Conservation (phyloP, 2,888 invertebrate genomes). For the Ormia ochracea region DNA sequence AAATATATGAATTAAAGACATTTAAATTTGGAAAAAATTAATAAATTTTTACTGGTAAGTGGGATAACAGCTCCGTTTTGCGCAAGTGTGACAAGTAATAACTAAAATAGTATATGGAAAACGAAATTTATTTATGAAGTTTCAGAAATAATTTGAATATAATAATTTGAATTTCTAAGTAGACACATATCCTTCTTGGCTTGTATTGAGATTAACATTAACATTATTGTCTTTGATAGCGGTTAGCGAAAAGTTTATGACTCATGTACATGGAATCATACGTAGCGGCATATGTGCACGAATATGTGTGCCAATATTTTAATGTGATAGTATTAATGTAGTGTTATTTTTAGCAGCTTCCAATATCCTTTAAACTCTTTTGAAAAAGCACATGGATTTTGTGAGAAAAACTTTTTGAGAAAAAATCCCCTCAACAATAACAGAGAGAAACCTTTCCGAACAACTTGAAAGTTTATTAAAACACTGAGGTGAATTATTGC, state of each 20-base stretch:
- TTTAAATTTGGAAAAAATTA: no score
- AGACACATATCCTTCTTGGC: neutral
- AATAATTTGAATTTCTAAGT: no score
- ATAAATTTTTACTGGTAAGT: no score
- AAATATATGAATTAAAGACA: no score
- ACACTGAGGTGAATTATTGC: constrained; percentile 44
- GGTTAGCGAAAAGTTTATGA: neutral
- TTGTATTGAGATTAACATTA: neutral
- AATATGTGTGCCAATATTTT: neutral
- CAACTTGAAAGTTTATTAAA: neutral
- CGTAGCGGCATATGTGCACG: neutral
- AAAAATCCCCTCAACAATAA: neutral
- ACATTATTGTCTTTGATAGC: neutral
- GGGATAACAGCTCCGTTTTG: no score
- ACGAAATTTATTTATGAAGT: no score
- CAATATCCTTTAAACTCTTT: constrained; percentile 7
- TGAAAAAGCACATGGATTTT: constrained; percentile 59
- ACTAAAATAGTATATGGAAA: no score
- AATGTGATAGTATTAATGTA: neutral
- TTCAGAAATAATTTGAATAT: no score
- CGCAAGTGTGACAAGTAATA: no score
- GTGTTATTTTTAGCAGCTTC: neutral
- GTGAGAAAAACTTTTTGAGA: neutral
- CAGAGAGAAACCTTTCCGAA: neutral
- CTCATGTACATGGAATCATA: neutral